A percentile compares a stretch with the other conserved stretches of the same genome.
phyloP scores from a whole-genome alignment of 30 jellyfish, hydroid and myxozoan species.

The Aurelia sp. region DNA sequence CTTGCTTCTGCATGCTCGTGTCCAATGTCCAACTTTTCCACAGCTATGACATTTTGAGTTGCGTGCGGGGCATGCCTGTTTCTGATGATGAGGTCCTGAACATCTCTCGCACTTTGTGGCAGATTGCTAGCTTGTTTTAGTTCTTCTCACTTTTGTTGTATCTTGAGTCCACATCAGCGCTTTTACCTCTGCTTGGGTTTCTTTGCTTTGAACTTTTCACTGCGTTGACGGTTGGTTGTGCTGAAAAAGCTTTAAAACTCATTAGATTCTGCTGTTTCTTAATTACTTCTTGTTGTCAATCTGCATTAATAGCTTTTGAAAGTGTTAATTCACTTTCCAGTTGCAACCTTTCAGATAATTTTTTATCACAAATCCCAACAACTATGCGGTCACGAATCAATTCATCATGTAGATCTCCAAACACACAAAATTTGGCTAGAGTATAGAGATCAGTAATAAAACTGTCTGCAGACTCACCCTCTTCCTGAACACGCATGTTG shows the following conservation, averaged over 20 bases:
- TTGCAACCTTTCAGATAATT: too few relatives aligned
- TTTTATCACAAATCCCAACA: too few relatives aligned
- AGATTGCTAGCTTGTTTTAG: too few relatives aligned
- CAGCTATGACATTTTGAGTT: too few relatives aligned
- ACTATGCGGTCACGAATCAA: too few relatives aligned
- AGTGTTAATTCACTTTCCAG: too few relatives aligned
- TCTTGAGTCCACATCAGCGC: too few relatives aligned
- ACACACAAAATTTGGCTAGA: neutral
- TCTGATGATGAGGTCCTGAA: too few relatives aligned
- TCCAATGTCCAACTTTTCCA: too few relatives aligned
- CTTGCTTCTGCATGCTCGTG: neutral
- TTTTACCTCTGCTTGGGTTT: neutral
- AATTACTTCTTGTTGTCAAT: neutral
- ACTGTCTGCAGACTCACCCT: neutral
- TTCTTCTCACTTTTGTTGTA: too few relatives aligned
- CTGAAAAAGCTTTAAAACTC: constrained; percentile 8
- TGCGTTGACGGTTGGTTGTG: neutral
- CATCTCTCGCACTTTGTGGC: neutral
- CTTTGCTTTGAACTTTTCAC: neutral
- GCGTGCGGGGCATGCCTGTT: too few relatives aligned
- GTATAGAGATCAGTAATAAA: constrained; percentile 3
- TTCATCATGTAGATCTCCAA: too few relatives aligned
- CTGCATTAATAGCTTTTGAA: neutral
- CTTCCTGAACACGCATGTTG: neutral
- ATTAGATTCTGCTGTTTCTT: neutral